These are phyloP conservation scores for Drosophila kohkoa DNA, from an alignment of 1,140 invertebrate species.

Conservation along the genomic window DNA sequence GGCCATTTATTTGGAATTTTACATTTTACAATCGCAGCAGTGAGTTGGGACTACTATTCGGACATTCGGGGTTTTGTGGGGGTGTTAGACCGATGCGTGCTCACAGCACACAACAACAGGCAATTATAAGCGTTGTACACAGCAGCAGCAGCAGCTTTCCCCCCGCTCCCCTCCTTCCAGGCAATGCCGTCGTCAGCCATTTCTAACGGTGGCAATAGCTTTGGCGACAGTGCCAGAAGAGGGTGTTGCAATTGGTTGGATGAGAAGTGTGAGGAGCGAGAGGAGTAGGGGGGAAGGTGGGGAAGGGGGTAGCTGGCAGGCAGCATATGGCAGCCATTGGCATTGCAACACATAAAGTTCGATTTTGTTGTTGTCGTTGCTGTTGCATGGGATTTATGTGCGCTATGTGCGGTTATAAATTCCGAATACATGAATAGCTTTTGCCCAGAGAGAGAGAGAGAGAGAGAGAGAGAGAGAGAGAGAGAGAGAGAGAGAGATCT, in stretches of 20 bases:
- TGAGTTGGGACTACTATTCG: constrained; percentile 29
- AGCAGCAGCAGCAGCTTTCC: constrained; percentile 42
- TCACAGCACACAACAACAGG: constrained; percentile 62
- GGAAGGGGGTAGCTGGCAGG: constrained; percentile 6
- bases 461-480: constrained; percentile 12
- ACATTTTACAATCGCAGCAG: constrained; percentile 72
- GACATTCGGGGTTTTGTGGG: constrained; percentile 30
- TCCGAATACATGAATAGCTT: constrained; percentile 79
- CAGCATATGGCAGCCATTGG: constrained; percentile 68
- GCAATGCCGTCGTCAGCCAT: constrained; percentile 57
- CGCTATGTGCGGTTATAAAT: constrained; percentile 84
- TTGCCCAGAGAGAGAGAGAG: constrained; percentile 34
- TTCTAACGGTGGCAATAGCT: constrained; percentile 83
- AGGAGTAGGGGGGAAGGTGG: neutral
- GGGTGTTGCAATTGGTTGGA: constrained; percentile 22
- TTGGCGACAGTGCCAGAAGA: constrained; percentile 71
- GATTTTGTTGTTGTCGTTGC: constrained; percentile 58
- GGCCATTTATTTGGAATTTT: constrained; percentile 83
- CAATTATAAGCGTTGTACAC: constrained; percentile 79
- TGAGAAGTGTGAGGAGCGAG: neutral
- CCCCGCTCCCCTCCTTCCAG: neutral
- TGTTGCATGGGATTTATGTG: constrained; percentile 72
- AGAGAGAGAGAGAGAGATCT: constrained; percentile 39
- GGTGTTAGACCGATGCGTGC: constrained; percentile 63
- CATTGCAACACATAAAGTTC: constrained; percentile 82